Percentiles rank a stretch among this genome's conserved stretches.
phyloP scores from a whole-genome alignment of 2,888 invertebrate genomes.

The Apamea monoglypha region DNA sequence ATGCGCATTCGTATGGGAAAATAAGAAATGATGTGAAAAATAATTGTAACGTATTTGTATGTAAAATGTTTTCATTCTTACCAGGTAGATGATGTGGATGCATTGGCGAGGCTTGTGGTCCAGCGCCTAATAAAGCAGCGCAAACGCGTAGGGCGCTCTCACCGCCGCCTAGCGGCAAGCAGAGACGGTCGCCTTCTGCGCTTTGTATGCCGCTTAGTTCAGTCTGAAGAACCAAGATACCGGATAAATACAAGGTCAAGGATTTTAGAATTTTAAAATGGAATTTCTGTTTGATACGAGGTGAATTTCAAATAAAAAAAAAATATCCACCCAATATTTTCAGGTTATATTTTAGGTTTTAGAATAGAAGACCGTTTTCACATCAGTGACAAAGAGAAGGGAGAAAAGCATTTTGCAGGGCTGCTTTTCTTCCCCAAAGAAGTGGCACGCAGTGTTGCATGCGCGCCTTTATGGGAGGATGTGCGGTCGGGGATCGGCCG shows the following conservation, averaged over 20 bases:
- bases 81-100: conserved; percentile 86
- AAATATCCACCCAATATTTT: background rate
- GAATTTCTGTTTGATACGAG: background rate
- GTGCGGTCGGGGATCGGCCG: too few species aligned
- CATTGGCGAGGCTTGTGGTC: conserved; percentile 84
- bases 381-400: too few species aligned
- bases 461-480: too few species aligned
- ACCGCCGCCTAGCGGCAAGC: conserved; percentile 83
- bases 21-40: too few species aligned
- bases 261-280: background rate
- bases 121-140: conserved; percentile 85
- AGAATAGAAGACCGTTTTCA: background rate
- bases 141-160: conserved; percentile 85
- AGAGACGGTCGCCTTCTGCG: conserved; percentile 82
- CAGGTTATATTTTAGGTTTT: too few species aligned
- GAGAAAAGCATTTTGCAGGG: too few species aligned
- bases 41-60: background rate
- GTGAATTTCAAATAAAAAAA: background rate
- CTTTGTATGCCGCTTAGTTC: conserved; percentile 83
- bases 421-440: too few species aligned
- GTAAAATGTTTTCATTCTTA: conserved; percentile 53
- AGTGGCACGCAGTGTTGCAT: too few species aligned
- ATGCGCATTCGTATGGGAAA: too few species aligned
- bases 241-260: background rate
- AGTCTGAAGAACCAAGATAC: conserved; percentile 69